phyloP scores from a whole-genome alignment of 2,797 vertebrate genomes.

The Alfaro cultratus region DNA sequence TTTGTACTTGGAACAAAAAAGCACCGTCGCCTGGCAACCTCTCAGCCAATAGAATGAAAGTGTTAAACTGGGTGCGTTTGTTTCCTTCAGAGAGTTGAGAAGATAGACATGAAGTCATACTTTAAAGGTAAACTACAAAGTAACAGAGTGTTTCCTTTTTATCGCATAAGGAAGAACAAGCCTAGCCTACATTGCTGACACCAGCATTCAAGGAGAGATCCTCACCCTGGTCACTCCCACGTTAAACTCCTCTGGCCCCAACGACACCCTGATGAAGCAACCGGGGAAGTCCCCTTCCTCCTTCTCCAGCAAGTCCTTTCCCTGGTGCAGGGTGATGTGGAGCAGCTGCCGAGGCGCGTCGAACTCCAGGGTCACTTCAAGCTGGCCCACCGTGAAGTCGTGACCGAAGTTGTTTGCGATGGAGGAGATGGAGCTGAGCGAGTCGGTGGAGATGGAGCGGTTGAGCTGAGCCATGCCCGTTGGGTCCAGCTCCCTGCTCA shows the following conservation, averaged over 20 bases:
- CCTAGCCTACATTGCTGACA: too few relatives aligned
- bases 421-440: conserved; percentile 94
- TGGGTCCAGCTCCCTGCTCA: conserved; percentile 87
- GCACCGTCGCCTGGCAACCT: too few relatives aligned
- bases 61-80: too few relatives aligned
- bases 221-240: conserved; percentile 92
- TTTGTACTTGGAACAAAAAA: too few relatives aligned
- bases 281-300: conserved; percentile 92
- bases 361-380: conserved; percentile 93
- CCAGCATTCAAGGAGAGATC: not conserved
- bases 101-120: too few relatives aligned
- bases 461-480: conserved; percentile 78
- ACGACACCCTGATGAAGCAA: conserved; percentile 92
- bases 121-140: not conserved
- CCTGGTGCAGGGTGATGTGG: conserved; percentile 91
- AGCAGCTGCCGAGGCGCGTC: conserved; percentile 78
- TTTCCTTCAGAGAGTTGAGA: too few relatives aligned
- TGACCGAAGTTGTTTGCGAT: conserved; percentile 96
- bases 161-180: not conserved
- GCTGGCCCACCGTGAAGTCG: conserved; percentile 93
- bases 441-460: conserved; percentile 93
- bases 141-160: not conserved
- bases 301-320: conserved; percentile 95
- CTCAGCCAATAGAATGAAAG: too few relatives aligned
- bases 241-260: conserved; percentile 90